Base-by-base conservation (phyloP, 1,140 invertebrate species). In the Drosophila virilis region DNA sequence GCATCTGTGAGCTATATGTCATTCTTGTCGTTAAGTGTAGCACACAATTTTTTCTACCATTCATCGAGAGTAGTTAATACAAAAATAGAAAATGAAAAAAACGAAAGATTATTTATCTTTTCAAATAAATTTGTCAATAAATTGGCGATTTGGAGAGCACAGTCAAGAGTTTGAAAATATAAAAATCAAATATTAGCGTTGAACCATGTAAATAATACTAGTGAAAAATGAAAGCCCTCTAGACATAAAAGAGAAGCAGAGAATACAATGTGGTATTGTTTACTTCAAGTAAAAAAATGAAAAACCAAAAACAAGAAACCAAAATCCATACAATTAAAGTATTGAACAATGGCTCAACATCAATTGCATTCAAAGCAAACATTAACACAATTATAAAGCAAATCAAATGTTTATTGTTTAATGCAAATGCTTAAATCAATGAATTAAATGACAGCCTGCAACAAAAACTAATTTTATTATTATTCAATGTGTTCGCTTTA, bases 31-130 rank as follows among this genome's bases (percentile, higher is more conserved):
- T 68, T 85, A 85, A 85, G 81, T 77, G 77, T 85, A 86, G 77
- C 79, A 83, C 78, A 86, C 48, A 60, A 70, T 77, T 80, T 86
- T 86, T 88, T 74, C 75, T 80, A 85, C 64, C 61, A 71, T 61
- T 78, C 28, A 66, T 59, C 69, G 76, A 75, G 54, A 28, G 32
- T 62, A 57, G 70, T 74, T 66, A 43, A 28, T 17, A 17, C 17
- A 17, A 17, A 17, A n/a, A n/a, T n/a, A n/a, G n/a, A n/a, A 17
- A 17, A 17, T 72, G 58, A 45, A 67, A 74, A 69, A 35, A 17
- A 13, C 17, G 9, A 28, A 54, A n/a, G 13, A 38, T 13, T 40
- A 8, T 32, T 13, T 9, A 51, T 33, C 10, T 9, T 38, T 28
- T 22, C 22, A 17, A 46, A 22, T 40, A 42, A 55, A 66, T 72